Evolutionary conservation across 2,888 invertebrate species (phyloP), one percentile per base, ranked within the genome.

Genomic region (Kuschelorhynchus macadamiae): DNA sequence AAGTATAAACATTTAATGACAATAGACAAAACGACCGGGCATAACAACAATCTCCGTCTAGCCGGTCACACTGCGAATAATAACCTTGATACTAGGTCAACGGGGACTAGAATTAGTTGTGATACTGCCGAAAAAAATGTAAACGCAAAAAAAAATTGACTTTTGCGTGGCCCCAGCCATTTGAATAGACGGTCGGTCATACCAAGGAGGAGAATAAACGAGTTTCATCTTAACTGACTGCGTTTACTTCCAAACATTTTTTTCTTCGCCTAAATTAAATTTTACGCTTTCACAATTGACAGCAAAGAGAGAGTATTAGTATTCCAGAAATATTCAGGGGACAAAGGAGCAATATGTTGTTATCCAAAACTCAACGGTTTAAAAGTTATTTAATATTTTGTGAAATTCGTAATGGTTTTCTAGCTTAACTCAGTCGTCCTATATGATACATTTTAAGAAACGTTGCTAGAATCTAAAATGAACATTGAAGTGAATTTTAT

Each of bases 31-130:
- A 62, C 36, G 53, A 33, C 62, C 62, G 62, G 53, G 53, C 62
- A 53, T 53, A 62, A 62, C 62, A 62, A 62, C 62, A 62, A 62
- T 62, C 62, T 62, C 62, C 60, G 60, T 60, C 60, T 53, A 52
- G 61, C 53, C 53, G 62, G 39, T 50, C 39, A 50, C 41, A 17
- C n/a, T 61, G 61, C 61, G 52, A 62, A 14, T 52, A 21, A 36
- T 62, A 56, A 64, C 64, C 64, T 64, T 64, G 64, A 64, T 56
- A 46, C 44, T 53, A 44, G 25, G 49, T 49, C 39, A 60, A 41
- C 12, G 55, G 53, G 42, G 53, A 53, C 52, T 30, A 20, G 62
- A 32, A 46, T 32, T 36, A 44, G 30, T n/a, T 25, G 47, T 12
- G 62, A 32, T 32, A 14, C 11, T 49, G 25, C 8, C 46, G 36